These are phyloP conservation scores for Prostheceraeus crozeri DNA, from an alignment of 2,888 invertebrate genomes.

Conservation along the genomic window DNA sequence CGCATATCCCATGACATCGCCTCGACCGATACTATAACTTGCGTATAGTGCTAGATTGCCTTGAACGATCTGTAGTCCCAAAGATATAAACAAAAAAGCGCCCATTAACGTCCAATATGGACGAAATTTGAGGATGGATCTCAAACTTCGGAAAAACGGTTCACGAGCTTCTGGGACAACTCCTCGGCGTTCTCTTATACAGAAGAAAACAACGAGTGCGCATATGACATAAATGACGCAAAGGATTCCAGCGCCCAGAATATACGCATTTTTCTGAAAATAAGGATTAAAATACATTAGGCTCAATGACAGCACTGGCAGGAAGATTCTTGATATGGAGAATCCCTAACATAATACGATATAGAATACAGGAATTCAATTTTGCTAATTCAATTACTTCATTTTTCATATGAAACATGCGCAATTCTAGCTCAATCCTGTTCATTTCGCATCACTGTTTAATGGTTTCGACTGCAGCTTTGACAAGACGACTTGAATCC, in stretches of 20 bases:
- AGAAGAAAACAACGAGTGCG: slow-evolving; percentile 45
- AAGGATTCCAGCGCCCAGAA: slow-evolving; percentile 45
- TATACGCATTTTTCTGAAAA: slow-evolving; percentile 46
- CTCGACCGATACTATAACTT: slow-evolving; percentile 46
- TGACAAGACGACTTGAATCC: no score
- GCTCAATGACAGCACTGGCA: no score
- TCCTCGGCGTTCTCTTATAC: slow-evolving; percentile 44
- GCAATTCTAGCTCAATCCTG: no score
- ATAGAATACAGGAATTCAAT: no score
- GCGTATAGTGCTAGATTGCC: slow-evolving; percentile 48
- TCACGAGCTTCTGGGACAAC: slow-evolving; percentile 40
- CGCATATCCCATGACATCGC: slow-evolving; percentile 45
- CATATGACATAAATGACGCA: slow-evolving; percentile 46
- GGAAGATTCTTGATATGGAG: no score
- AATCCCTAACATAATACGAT: no score
- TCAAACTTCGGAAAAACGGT: slow-evolving; percentile 45
- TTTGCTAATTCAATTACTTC: no score
- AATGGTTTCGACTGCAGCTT: no score
- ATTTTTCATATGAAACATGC: no score
- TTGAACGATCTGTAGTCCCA: slow-evolving; percentile 48
- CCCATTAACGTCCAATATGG: slow-evolving; percentile 46
- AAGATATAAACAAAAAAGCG: slow-evolving; percentile 47
- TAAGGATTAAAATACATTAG: no score
- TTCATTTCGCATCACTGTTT: no score
- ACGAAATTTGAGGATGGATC: slow-evolving; percentile 45